Evolutionary conservation across 2,113 vertebrate species (phyloP), one percentile per base, ranked within the genome.

Genomic region (Perca fluviatilis): DNA sequence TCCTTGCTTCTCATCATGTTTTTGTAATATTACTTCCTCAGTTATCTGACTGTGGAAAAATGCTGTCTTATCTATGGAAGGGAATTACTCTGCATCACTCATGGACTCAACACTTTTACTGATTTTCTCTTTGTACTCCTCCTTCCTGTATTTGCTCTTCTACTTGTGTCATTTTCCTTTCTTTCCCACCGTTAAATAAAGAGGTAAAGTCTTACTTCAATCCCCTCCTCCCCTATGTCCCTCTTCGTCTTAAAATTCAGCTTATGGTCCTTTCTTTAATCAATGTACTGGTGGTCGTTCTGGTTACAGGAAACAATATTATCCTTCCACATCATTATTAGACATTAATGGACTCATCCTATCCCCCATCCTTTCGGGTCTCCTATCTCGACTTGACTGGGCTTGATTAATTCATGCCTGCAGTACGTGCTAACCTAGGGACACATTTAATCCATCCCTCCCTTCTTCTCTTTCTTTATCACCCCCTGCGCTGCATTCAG

Each of bases 331-430:
- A 81, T 90, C 65, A 53, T 81, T 81, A 83, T 79, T 18, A 73
- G 53, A 80, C 82, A 81, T 83, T 85, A 88, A 89, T 85, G 77
- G 82, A 83, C 70, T 88, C 81, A 63, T 78, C 69, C 73, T 83
- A 73, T 77, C 30, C 40, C 40, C 9, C 40, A 2, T 2, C 18
- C 57, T 72, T 80, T 64, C 1, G n/a, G 61, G 15, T 77, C 36
- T 73, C 27, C 64, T 69, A 67, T 73, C 65, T 63, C 10, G 19
- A 83, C 82, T 63, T 72, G 60, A 25, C 70, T 62, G 33, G 53
- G 11, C 25, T 79, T 80, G 79, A 86, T 89, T 83, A 82, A 84
- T 88, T 86, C 13, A 40, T 49, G 83, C 50, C 80, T 54, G 58
- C 69, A 40, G 65, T 70, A 51, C 15, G 4, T 4, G 74, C 27